Conservation (phyloP, 2,113 vertebrate species). For the Aspiorhynchus laticeps region DNA sequence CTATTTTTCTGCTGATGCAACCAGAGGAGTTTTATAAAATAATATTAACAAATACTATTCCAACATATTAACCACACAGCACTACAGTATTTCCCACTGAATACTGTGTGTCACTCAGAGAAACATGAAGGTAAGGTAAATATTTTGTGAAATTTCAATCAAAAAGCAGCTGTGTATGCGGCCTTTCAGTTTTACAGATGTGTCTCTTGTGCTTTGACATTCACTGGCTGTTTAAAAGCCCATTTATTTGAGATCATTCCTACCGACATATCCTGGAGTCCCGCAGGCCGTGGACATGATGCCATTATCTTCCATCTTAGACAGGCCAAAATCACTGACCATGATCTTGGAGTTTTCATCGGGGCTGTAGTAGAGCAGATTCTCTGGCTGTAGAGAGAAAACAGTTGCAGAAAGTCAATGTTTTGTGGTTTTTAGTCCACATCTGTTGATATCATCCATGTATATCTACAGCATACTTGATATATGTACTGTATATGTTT, state of each 20-base stretch:
- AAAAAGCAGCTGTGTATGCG: neutral
- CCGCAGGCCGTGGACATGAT: constrained; percentile 98
- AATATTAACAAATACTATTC: neutral
- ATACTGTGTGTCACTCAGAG: neutral
- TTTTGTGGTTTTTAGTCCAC: neutral
- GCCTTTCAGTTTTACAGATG: neutral
- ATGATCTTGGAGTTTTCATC: constrained; percentile 96
- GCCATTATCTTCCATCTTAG: constrained; percentile 91
- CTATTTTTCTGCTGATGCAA: neutral
- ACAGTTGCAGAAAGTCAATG: neutral
- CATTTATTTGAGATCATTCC: constrained; percentile 39
- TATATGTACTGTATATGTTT: neutral
- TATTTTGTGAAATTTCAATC: neutral
- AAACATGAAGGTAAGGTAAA: neutral
- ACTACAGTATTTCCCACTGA: neutral
- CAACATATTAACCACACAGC: neutral
- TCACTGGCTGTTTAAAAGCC: neutral
- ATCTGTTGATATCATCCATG: neutral
- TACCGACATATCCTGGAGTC: constrained; percentile 95
- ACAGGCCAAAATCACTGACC: constrained; percentile 96
- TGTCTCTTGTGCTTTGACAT: neutral
- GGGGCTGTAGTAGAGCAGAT: constrained; percentile 89
- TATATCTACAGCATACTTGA: neutral
- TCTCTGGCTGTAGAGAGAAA: constrained; percentile 84
- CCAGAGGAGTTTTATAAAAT: neutral